Conservation (phyloP, 2,888 invertebrate genomes). For the Hartigia nigra region DNA sequence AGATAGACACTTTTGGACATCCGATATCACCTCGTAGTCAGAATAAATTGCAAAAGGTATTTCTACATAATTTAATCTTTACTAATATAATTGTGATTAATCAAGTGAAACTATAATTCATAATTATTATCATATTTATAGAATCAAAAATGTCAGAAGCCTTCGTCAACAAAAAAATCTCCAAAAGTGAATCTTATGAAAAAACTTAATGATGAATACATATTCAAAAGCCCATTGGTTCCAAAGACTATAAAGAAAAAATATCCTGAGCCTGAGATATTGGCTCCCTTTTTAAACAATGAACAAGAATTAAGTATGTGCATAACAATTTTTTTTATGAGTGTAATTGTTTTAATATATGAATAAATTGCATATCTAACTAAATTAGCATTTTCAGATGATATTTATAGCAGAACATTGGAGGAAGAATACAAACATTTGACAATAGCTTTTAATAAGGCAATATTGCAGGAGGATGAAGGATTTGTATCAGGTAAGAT, state of each 20-base stretch:
- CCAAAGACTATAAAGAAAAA: conserved; percentile 18
- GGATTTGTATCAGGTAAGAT: conserved; percentile 43
- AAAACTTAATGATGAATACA: conserved; percentile 12
- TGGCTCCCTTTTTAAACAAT: conserved; percentile 34
- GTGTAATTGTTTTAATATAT: background rate
- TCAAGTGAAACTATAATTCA: too few relatives aligned
- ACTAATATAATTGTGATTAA: too few relatives aligned
- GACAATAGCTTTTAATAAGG: background rate
- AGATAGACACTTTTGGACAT: conserved; percentile 13
- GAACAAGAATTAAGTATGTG: conserved; percentile 30
- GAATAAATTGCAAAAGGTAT: conserved; percentile 24
- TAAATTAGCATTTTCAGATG: conserved; percentile 13
- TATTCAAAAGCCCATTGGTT: conserved; percentile 41
- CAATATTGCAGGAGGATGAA: conserved; percentile 33
- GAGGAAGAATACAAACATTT: background rate
- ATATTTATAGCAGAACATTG: conserved; percentile 16
- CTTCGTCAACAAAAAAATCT: conserved; percentile 12
- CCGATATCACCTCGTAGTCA: conserved; percentile 16
- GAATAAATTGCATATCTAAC: conserved; percentile 1
- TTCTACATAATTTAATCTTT: too few relatives aligned
- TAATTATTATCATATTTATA: background rate
- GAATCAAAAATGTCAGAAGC: background rate
- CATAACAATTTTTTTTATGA: conserved; percentile 8
- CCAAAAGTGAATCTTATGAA: conserved; percentile 13
- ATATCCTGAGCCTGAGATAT: conserved; percentile 39